Conservation (phyloP, 2,888 invertebrate species). For the Sphaerophoria rueppellii region DNA sequence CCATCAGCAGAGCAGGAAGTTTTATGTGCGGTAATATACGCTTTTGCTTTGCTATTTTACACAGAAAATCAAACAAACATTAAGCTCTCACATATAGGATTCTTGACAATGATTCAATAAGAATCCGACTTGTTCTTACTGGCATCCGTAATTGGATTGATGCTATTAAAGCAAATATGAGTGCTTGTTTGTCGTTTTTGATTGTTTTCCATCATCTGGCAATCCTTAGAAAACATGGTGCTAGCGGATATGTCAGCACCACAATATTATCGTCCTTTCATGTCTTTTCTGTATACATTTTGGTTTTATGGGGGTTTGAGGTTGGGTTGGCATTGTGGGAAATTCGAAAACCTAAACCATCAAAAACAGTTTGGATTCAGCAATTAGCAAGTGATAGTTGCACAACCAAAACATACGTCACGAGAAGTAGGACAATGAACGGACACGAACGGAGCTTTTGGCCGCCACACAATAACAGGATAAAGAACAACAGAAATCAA, state of each 20-base stretch:
- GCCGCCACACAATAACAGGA: conserved; percentile 46
- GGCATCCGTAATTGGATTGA: conserved; percentile 47
- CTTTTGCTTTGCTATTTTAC: not conserved
- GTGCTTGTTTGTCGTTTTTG: conserved; percentile 19
- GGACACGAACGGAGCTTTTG: not conserved
- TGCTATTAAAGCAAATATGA: not conserved
- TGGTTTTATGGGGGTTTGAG: not conserved
- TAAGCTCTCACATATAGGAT: not conserved
- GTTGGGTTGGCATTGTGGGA: not conserved
- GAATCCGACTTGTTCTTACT: conserved; percentile 3
- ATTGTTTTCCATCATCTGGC: conserved; percentile 31
- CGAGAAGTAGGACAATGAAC: not conserved
- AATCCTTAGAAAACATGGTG: conserved; percentile 6
- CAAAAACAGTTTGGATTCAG: conserved; percentile 41
- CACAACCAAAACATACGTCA: conserved; percentile 7
- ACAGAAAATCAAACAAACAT: not conserved
- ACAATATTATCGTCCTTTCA: not conserved
- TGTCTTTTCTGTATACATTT: not conserved
- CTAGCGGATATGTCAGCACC: conserved; percentile 50
- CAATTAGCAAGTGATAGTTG: conserved; percentile 54
- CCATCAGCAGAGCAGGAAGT: conserved; percentile 11
- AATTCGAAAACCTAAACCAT: conserved; percentile 40
- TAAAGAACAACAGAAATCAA: conserved; percentile 52
- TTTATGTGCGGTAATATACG: conserved; percentile 4
- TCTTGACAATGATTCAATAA: conserved; percentile 50